These are phyloP conservation scores for Tarsius wallacei DNA, from an alignment of 2,797 vertebrate species.

Conservation along the genomic window DNA sequence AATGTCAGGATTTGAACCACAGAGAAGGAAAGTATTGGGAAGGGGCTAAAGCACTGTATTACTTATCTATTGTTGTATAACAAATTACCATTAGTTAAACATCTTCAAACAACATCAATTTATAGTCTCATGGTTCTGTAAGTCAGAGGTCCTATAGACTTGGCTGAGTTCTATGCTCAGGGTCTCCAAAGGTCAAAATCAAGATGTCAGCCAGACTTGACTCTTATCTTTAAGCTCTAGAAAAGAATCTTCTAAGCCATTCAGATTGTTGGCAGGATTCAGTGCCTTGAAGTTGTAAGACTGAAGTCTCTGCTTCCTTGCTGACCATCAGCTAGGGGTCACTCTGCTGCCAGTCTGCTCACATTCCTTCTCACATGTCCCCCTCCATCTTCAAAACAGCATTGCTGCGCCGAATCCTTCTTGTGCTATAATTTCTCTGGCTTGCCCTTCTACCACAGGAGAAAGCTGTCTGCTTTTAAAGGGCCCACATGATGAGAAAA, in stretches of 20 bases:
- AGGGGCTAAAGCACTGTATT: not conserved
- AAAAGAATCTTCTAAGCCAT: not conserved
- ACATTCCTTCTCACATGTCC: not conserved
- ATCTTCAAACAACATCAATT: not conserved
- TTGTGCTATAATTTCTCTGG: not conserved
- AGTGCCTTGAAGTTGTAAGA: not conserved
- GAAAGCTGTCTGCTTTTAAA: not conserved
- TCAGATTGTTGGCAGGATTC: not conserved
- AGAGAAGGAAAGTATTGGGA: not conserved
- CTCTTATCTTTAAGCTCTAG: not conserved
- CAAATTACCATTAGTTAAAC: not conserved
- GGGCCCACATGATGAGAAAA: not conserved
- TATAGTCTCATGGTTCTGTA: not conserved
- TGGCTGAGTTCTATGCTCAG: not conserved
- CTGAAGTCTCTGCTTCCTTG: not conserved
- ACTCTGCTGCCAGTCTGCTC: not conserved
- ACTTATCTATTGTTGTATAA: not conserved
- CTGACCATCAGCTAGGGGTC: not conserved
- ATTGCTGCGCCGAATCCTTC: not conserved
- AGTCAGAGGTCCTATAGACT: not conserved
- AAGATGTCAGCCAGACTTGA: not conserved
- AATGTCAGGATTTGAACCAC: not conserved
- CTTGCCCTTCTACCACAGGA: not conserved
- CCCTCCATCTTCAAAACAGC: not conserved
- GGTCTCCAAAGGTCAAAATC: not conserved